Conservation (phyloP, 2,797 vertebrate genomes). For the Falco cherrug region DNA sequence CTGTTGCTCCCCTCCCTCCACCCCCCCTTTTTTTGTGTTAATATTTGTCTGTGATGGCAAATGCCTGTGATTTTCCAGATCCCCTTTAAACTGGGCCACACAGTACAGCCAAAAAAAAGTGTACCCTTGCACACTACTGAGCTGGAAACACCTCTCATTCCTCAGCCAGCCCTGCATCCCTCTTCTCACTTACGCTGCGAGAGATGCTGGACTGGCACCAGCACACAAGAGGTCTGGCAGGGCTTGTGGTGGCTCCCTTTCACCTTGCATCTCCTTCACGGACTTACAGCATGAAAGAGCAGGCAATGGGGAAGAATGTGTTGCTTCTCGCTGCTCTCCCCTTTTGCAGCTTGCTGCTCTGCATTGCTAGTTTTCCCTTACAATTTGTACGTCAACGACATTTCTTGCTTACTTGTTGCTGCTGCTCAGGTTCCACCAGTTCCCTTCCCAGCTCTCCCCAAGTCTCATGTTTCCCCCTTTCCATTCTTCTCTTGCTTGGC, state of each 20-base stretch:
- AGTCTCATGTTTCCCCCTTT: rapidly evolving
- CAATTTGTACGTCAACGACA: neutral
- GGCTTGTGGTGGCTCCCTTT: neutral
- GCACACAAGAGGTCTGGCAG: neutral
- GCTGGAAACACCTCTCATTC: neutral
- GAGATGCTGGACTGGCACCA: neutral
- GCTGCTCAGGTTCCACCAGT: neutral
- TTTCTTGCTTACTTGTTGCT: neutral
- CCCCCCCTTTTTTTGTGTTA: neutral
- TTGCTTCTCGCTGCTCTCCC: neutral
- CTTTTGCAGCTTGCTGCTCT: neutral
- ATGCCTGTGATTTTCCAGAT: neutral
- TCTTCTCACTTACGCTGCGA: neutral
- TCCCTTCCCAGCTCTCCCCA: neutral
- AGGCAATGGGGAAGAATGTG: neutral
- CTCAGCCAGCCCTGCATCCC: neutral
- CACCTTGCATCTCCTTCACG: neutral
- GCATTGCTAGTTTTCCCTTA: neutral
- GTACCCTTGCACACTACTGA: neutral
- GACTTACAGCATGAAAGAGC: neutral
- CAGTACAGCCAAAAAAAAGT: neutral
- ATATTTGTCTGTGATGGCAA: neutral
- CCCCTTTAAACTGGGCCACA: neutral
- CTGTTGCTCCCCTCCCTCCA: rapidly evolving
- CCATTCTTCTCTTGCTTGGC: neutral